Evolutionary conservation across 2,113 vertebrate genomes (phyloP).

Genomic region (Zapus hudsonius): DNA sequence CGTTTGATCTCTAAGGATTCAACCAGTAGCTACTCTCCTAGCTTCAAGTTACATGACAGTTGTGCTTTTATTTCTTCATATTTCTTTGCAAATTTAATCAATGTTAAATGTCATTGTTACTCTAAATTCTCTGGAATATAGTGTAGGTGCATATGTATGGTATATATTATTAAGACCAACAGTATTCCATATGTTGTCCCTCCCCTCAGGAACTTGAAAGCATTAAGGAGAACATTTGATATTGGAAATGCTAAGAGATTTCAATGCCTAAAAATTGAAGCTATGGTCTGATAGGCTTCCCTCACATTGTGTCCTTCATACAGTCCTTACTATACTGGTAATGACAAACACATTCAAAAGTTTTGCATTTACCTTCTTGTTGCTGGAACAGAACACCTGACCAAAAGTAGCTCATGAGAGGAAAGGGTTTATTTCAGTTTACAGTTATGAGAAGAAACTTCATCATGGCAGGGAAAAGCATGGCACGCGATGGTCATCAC

Average conservation of each 20-base stretch:
- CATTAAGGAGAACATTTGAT: background rate
- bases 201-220: conserved; percentile 33
- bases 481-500: too few relatives aligned
- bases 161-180: background rate
- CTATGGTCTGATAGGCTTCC: background rate
- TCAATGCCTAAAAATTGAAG: background rate
- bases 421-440: too few relatives aligned
- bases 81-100: conserved; percentile 64
- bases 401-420: too few relatives aligned
- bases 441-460: too few relatives aligned
- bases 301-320: background rate
- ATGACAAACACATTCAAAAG: background rate
- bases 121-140: conserved; percentile 47
- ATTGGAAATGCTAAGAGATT: background rate
- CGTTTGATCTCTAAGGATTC: conserved; percentile 52
- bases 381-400: too few relatives aligned
- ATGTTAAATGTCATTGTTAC: conserved; percentile 38
- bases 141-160: background rate
- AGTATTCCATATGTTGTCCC: background rate
- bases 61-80: conserved; percentile 54
- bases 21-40: background rate
- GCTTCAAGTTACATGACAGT: conserved; percentile 18
- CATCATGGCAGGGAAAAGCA: too few relatives aligned
- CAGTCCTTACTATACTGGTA: background rate
- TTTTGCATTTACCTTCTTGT: too few relatives aligned